Evolutionary conservation across 2,888 invertebrate genomes (phyloP), one percentile per base, ranked within the genome.

Genomic region (Criorhina ranunculi): DNA sequence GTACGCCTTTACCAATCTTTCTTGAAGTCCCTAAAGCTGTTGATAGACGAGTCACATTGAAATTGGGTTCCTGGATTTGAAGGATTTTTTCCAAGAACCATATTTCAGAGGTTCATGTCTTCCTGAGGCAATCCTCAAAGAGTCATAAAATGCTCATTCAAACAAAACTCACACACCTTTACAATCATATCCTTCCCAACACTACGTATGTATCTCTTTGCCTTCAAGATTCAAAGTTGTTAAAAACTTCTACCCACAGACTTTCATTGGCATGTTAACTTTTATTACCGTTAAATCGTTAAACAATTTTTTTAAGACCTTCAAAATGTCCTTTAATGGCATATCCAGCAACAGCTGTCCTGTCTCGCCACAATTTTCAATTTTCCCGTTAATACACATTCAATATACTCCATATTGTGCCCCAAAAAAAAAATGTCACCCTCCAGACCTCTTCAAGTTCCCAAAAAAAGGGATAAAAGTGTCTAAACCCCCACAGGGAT

Each of bases 291-390:
- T 37, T 37, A 12, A 42, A 66, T 51, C 64, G 7, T 51, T 12
- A 29, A 37, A 51, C 15, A 37, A 11, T 40, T 11, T 44, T 35
- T 57, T 24, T 17, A 7, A 19, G n/a, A 12, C n/a, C 17, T 15
- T 46, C 11, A 11, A 12, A 24, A 29, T 40, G 8, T 33, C 33
- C 15, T 57, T 69, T 46, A 44, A 57, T 60, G 60, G 60, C 12
- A 19, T 19, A 19, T 19, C 31, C 2, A 29, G 29, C 55, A 64
- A 3, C 73, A 73, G 42, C 64, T 73, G 73, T 15, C 64, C 3
- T 24, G 73, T 73, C 73, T 73, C 51, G 64, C 73, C 73, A 15
- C 73, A 73, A 24, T 46, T 64, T 73, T 55, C 64, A 73, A 73
- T 73, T 73, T 73, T 5, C 53, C 44, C 19, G 73, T 73, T 73